A percentile compares a stretch with the other conserved stretches of the same genome.
These are phyloP conservation scores for Lemur catta DNA, from an alignment of 2,797 vertebrate genomes.

Conservation along the genomic window DNA sequence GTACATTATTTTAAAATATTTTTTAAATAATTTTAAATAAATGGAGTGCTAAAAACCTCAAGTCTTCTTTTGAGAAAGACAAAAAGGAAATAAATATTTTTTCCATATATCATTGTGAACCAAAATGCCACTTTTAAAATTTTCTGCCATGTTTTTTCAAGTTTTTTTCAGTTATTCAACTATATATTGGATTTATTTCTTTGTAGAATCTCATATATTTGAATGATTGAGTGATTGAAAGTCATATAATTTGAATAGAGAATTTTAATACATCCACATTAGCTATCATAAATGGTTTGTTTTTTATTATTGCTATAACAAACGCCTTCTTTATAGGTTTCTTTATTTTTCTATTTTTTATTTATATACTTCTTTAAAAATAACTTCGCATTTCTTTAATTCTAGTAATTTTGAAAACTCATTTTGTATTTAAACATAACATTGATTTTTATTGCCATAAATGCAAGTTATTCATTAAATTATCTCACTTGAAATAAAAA, in stretches of 20 bases:
- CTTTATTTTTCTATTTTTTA: not conserved
- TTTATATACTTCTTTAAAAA: not conserved
- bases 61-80: not conserved
- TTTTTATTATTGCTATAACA: not conserved
- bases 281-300: not conserved
- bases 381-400: not conserved
- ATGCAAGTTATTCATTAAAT: not conserved
- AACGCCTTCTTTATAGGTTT: not conserved
- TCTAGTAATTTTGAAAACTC: not conserved
- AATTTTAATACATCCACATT: not conserved
- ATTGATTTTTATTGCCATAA: not conserved
- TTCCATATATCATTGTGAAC: not conserved
- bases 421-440: not conserved
- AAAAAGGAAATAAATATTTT: not conserved
- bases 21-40: too few relatives aligned
- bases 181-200: not conserved
- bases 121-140: not conserved
- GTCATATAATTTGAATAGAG: not conserved
- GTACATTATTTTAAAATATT: not conserved
- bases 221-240: not conserved
- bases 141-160: not conserved
- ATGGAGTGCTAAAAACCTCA: not conserved
- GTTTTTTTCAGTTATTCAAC: not conserved
- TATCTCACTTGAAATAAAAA: not conserved
- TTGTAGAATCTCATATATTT: not conserved